Percentiles rank a stretch among this genome's conserved stretches.
These are phyloP conservation scores for Ammospiza maritima DNA, from an alignment of 2,797 vertebrate species.

Conservation along the genomic window DNA sequence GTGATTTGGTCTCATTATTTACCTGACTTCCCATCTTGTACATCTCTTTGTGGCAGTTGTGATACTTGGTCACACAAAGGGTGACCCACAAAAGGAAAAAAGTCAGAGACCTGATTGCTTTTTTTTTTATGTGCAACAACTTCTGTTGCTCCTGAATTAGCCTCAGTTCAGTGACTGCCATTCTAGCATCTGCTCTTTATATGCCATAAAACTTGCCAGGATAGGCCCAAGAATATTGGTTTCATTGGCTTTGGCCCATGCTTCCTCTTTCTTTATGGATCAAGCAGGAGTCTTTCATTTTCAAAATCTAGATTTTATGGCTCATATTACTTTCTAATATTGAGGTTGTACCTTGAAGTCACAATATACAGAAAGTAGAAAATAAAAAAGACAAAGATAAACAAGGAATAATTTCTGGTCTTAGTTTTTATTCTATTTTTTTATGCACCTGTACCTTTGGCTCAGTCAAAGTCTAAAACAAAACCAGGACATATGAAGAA, in stretches of 20 bases:
- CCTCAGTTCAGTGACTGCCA: not conserved
- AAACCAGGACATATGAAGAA: not conserved
- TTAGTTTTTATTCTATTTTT: not conserved
- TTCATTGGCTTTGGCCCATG: not conserved
- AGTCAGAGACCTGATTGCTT: not conserved
- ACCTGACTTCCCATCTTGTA: not conserved
- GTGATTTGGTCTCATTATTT: not conserved
- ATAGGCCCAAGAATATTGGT: not conserved
- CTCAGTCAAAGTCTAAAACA: not conserved
- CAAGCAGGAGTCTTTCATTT: not conserved
- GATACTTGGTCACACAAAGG: not conserved
- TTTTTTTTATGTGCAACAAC: not conserved
- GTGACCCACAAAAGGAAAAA: not conserved
- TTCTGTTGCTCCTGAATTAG: not conserved
- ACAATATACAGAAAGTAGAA: not conserved
- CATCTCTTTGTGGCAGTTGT: not conserved
- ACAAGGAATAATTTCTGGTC: not conserved
- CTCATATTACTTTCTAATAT: not conserved
- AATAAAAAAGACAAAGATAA: not conserved
- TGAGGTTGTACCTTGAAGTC: not conserved
- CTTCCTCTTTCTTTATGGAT: conserved; percentile 4
- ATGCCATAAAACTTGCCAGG: not conserved
- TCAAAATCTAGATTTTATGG: not conserved
- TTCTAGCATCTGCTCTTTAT: not conserved
- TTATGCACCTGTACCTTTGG: not conserved